Conservation (phyloP, 2,888 invertebrate genomes). For the Agriopis leucophaearia region DNA sequence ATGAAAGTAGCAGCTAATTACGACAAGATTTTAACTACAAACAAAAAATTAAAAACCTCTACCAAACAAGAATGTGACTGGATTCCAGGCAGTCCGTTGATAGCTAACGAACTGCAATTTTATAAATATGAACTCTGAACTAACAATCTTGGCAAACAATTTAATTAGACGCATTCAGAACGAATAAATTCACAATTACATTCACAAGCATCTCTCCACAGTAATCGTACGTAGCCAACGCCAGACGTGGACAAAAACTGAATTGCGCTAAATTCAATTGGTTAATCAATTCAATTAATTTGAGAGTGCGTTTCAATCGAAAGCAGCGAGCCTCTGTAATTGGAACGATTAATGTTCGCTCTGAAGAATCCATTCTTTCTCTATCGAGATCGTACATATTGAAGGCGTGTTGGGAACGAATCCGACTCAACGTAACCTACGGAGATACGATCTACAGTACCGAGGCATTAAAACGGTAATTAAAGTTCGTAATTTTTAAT, state of each 20-base stretch:
- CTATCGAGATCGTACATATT: constrained; percentile 70
- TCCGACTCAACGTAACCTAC: constrained; percentile 54
- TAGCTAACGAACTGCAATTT: constrained; percentile 8
- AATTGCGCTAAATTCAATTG: constrained; percentile 78
- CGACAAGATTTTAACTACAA: constrained; percentile 20
- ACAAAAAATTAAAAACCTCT: not conserved
- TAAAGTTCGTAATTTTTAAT: constrained; percentile 37
- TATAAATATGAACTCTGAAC: constrained; percentile 15
- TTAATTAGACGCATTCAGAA: constrained; percentile 28
- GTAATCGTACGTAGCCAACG: constrained; percentile 50
- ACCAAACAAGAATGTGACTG: not conserved
- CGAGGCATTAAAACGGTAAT: constrained; percentile 37
- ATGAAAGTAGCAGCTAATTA: constrained; percentile 26
- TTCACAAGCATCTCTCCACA: constrained; percentile 18
- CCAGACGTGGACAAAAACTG: constrained; percentile 66
- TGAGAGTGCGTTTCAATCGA: constrained; percentile 68
- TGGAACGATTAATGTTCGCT: constrained; percentile 76
- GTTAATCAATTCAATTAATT: constrained; percentile 83
- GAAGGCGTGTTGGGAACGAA: constrained; percentile 70
- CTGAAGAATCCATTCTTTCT: constrained; percentile 73
- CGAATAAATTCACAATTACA: constrained; percentile 32
- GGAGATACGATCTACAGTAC: constrained; percentile 61
- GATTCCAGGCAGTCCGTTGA: not conserved
- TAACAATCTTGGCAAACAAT: constrained; percentile 13
- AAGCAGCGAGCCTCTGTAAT: constrained; percentile 65